Percentiles rank a stretch among this genome's conserved stretches.
Conservation (phyloP, 2,888 invertebrate species). For the Gnatocerus cornutus region DNA sequence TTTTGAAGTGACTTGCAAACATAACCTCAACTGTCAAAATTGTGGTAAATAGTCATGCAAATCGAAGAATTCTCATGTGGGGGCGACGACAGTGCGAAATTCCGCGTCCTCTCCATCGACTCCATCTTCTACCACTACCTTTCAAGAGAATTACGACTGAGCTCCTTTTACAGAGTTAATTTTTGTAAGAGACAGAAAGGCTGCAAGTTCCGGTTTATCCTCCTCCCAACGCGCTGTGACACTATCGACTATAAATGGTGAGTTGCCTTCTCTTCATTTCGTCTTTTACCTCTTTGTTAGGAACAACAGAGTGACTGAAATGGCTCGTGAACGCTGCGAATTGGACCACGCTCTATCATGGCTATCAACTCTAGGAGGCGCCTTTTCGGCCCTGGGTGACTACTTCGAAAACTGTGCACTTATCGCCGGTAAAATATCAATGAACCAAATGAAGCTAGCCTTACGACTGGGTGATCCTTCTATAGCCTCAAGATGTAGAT, state of each 20-base stretch:
- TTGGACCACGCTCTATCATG: slow-evolving; percentile 92
- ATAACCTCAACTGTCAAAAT: slow-evolving; percentile 33
- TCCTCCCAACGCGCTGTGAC: slow-evolving; percentile 76
- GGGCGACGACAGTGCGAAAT: background rate
- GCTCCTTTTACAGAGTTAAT: slow-evolving; percentile 54
- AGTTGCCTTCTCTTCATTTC: slow-evolving; percentile 59
- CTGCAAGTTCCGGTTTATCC: slow-evolving; percentile 66
- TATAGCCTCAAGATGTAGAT: slow-evolving; percentile 85
- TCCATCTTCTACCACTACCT: slow-evolving; percentile 65
- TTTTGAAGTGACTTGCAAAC: background rate
- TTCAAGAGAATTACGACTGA: slow-evolving; percentile 61
- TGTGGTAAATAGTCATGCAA: slow-evolving; percentile 8
- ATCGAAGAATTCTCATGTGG: slow-evolving; percentile 4
- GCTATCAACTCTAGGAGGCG: slow-evolving; percentile 97
- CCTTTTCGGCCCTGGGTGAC: slow-evolving; percentile 96
- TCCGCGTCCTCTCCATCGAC: slow-evolving; percentile 53
- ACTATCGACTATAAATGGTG: slow-evolving; percentile 83
- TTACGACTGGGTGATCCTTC: slow-evolving; percentile 87
- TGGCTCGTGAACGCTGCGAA: slow-evolving; percentile 80
- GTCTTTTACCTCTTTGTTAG: too few species aligned
- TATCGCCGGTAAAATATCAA: slow-evolving; percentile 90
- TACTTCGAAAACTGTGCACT: slow-evolving; percentile 86
- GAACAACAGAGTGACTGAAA: slow-evolving; percentile 72
- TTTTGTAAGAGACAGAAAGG: slow-evolving; percentile 37
- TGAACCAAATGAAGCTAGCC: slow-evolving; percentile 88